Base-by-base conservation (phyloP, 1,140 invertebrate species). In the Schmidtea mediterranea region DNA sequence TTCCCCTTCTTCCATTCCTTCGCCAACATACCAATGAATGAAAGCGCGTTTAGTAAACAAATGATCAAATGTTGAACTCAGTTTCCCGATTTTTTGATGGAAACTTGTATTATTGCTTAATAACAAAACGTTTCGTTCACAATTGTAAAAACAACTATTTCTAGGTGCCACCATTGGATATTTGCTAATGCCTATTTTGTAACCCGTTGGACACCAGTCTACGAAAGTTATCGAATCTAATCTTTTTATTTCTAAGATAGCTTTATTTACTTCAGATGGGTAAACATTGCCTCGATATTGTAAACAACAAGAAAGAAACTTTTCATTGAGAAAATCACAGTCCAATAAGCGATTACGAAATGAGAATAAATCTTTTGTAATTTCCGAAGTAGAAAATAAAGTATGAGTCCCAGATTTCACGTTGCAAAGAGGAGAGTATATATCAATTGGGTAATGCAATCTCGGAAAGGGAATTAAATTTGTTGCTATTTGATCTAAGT, bases 281-380 rank as follows among this genome's bases (percentile, higher is more conserved):
- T n/a, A n/a, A n/a, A n/a, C n/a, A n/a, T n/a, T n/a, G n/a, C n/a
- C n/a, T n/a, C n/a, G 40, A 37, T 52, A 53, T 15, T 52, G 46
- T 36, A 53, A 43, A 53, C 52, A 53, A 48, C 79, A 81, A 36
- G 77, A 76, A 77, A 81, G 82, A 72, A 81, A 83, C 60, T 83
- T 82, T 52, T 80, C 80, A 63, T 80, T 75, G 56, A 79, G 72
- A 13, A 80, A 79, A 62, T 82, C 79, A 62, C 80, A 84, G 66
- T 82, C 81, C 15, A 83, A 79, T 80, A 83, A 81, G 71, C 82
- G 80, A 68, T 81, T 83, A 56, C 76, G 74, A 32, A 79, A 76
- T 63, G 82, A 79, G 65, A 83, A 83, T 64, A 78, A 81, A n/a
- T 78, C 75, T 62, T 77, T 80, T 57, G 80, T 83, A 58, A 83